These are phyloP conservation scores for Acrobasis repandana DNA, from an alignment of 2,888 invertebrate genomes.

Conservation along the genomic window DNA sequence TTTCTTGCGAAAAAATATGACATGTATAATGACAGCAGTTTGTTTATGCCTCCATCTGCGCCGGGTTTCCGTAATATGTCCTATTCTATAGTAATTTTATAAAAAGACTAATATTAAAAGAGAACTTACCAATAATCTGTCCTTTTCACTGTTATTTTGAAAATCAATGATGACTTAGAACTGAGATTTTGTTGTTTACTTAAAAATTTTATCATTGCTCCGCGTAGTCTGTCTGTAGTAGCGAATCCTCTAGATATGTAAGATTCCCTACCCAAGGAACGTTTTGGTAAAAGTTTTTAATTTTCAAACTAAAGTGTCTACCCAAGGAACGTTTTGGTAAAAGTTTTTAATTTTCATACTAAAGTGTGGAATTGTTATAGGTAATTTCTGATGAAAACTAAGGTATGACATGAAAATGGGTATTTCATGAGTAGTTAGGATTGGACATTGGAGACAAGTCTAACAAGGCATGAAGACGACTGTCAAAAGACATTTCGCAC, in stretches of 20 bases:
- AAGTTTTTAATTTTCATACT: neutral
- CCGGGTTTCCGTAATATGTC: too few relatives aligned
- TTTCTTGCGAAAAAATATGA: too few relatives aligned
- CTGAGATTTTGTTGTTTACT: slow-evolving; percentile 13
- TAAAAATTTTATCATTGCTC: slow-evolving; percentile 10
- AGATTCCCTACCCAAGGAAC: neutral
- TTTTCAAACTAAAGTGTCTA: too few relatives aligned
- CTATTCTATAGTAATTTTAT: neutral
- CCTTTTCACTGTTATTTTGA: neutral
- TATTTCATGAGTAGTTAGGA: too few relatives aligned
- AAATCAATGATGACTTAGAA: slow-evolving; percentile 9
- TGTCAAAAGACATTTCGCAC: too few relatives aligned
- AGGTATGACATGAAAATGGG: too few relatives aligned
- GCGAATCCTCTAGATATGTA: neutral
- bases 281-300: slow-evolving; percentile 1
- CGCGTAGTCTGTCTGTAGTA: neutral
- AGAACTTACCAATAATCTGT: neutral
- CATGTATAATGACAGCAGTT: too few relatives aligned
- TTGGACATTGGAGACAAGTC: too few relatives aligned
- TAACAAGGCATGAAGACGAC: too few relatives aligned
- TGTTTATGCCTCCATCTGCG: too few relatives aligned
- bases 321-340: neutral
- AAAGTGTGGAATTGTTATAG: neutral
- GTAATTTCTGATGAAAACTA: too few relatives aligned
- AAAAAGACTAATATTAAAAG: neutral